Evolutionary conservation across 2,888 invertebrate species (phyloP), one percentile per base, ranked within the genome.

Genomic region (Invenusta paracnida): DNA sequence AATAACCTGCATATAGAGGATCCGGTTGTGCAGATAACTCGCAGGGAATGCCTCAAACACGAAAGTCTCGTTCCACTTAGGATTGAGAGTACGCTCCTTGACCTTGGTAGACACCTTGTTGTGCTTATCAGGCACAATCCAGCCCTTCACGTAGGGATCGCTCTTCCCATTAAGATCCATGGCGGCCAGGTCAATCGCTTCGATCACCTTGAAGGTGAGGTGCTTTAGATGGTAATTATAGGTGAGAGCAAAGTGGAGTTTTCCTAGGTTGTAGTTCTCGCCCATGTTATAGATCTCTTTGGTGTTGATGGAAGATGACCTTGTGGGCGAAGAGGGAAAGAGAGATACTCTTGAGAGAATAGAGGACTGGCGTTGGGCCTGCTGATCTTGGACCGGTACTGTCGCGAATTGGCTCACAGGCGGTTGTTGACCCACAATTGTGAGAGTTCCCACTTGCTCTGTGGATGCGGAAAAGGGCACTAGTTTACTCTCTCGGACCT

Each of bases 1-100:
- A 91, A 96, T 96, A 85, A 96, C 96, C 92, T 96, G 96, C 84
- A 96, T 94, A 91, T 96, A 96, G 30, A 96, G 93, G 30, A 96
- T 96, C 91, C 96, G 94, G 89, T 95, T 96, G 91, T 96, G 96
- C 86, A 96, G 93, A 92, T 96, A 96, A 92, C 96, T 96, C 89
- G 96, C 95, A 28, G 96, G 96, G 90, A 96, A 96, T 87, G 96
- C 93, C 93, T 90, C 0, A 66, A 84, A 84, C 23, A 84, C 73
- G 11, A 89, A 89, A 1, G 73, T 25, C n/a, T 84, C 84, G 29
- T 84, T 84, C 84, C 84, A 84, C 1, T 81, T 81, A 2, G 84
- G 84, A 81, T 84, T 84, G 27, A 84, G 84, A 17, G 30, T 84
- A 25, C 81, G 23, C 27, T 79, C 79, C n/a, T 84, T 84, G 27